Evolutionary conservation across 2,888 invertebrate species (phyloP), one percentile per base, ranked within the genome.

Genomic region (Chaitophorus viminalis): DNA sequence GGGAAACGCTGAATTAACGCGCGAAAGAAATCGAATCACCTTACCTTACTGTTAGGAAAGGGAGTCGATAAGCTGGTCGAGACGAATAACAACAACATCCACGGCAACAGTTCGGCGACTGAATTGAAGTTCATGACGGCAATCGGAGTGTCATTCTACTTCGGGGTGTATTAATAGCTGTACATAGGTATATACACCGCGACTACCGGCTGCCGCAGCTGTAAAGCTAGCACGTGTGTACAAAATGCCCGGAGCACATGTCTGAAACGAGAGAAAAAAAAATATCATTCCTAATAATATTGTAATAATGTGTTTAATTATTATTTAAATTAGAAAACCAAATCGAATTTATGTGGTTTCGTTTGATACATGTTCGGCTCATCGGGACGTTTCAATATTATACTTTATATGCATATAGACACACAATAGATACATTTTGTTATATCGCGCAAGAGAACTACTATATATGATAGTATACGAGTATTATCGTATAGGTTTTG

Each of bases 71-170:
- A 46, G 81, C 54, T 33, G 74, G 65, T 65, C 65, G 84, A 39
- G 60, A 65, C 74, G n/a, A 81, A 36, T 72, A 65, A n/a, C 65
- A 81, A 29, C 60, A 87, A 79, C 79, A 74, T 81, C 87, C 87
- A 87, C 29, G 87, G 87, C 39, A 81, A 79, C 46, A 81, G 39
- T 6, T 74, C 74, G 31, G 87, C 87, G 31, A 74, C 39, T n/a
- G 60, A 81, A 87, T 74, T 46, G 18, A 81, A 81, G 87, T 87
- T 87, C 87, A 87, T 87, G 87, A 87, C 74, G 79, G 65, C 65
- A 65, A 81, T 70, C 33, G 81, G n/a, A 74, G 81, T 74, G 81
- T 81, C 87, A 87, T 87, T 74, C 60, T 72, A 65, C n/a, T 29
- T 84, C 25, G 25, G 65, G 83, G 75, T 46, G 68, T 85, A 46